phyloP scores from a whole-genome alignment of 2,113 vertebrate genomes.

The Brachypodius melanocephalos region DNA sequence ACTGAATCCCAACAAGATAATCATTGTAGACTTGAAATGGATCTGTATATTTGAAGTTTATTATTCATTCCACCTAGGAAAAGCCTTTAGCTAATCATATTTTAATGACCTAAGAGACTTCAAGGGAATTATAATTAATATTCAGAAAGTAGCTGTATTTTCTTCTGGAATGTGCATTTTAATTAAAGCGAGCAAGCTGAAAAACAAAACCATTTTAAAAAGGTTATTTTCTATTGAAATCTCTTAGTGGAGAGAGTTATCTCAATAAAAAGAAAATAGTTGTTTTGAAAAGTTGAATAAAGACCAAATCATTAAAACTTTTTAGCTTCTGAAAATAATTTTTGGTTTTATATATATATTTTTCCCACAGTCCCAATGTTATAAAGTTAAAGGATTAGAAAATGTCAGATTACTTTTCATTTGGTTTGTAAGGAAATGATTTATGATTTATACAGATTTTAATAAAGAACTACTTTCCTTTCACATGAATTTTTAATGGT shows the following conservation, averaged over 20 bases:
- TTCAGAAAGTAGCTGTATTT: background rate
- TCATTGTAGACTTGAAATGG: background rate
- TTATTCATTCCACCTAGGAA: slow-evolving; percentile 19
- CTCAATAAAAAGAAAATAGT: background rate
- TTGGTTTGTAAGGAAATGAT: background rate
- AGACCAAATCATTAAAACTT: background rate
- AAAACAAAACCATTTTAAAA: background rate
- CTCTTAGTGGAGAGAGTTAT: background rate
- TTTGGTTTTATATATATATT: background rate
- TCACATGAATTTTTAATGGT: background rate
- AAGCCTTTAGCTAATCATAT: slow-evolving; percentile 19
- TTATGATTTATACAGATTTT: background rate
- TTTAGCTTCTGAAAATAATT: background rate
- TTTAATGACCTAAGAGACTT: slow-evolving; percentile 37
- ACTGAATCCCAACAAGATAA: background rate
- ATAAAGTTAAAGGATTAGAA: background rate
- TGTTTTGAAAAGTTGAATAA: background rate
- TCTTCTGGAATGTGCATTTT: background rate
- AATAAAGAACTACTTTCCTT: background rate
- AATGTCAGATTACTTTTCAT: background rate
- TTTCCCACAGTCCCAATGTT: background rate
- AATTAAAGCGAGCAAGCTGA: background rate
- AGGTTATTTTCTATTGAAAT: background rate
- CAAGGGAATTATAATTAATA: slow-evolving; percentile 22
- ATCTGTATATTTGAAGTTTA: background rate